Evolutionary conservation across 2,113 vertebrate species (phyloP).

Genomic region (Henicopernis longicauda): DNA sequence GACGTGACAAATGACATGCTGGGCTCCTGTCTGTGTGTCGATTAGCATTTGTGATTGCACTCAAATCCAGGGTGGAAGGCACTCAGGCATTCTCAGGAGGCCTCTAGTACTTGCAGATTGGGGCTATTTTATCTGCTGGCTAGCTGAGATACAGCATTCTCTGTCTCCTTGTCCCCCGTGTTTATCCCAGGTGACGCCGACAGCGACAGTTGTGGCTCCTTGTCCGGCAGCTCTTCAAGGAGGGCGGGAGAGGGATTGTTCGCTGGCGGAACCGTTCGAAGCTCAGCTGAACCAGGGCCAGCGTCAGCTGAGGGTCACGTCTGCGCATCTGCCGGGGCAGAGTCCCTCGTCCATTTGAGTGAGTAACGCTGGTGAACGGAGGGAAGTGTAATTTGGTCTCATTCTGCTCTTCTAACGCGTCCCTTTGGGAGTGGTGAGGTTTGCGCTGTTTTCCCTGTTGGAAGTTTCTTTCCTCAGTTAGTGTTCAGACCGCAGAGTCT

Average conservation of each 20-base stretch:
- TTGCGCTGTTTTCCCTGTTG: not conserved
- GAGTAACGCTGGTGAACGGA: not conserved
- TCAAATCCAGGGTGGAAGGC: not conserved
- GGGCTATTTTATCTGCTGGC: not conserved
- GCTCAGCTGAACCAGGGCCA: not conserved
- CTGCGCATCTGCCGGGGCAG: not conserved
- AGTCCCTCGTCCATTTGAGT: not conserved
- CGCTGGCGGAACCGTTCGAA: not conserved
- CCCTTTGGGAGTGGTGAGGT: not conserved
- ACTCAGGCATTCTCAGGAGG: not conserved
- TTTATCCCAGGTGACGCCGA: not conserved
- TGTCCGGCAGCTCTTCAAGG: not conserved
- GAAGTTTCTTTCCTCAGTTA: not conserved
- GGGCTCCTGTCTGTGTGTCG: not conserved
- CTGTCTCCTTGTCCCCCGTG: not conserved
- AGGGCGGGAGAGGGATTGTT: not conserved
- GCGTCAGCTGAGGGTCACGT: not conserved
- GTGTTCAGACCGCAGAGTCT: not conserved
- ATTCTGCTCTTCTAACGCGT: not conserved
- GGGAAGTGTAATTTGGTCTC: not conserved
- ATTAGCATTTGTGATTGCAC: slow-evolving; percentile 33
- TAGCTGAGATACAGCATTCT: not conserved
- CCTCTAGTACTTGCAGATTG: not conserved
- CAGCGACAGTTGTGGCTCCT: not conserved
- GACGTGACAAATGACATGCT: slow-evolving; percentile 46